A percentile compares a stretch with the other conserved stretches of the same genome.
Evolutionary conservation across 1,140 invertebrate genomes (phyloP).

Genomic region (Drosophila kikkawai): DNA sequence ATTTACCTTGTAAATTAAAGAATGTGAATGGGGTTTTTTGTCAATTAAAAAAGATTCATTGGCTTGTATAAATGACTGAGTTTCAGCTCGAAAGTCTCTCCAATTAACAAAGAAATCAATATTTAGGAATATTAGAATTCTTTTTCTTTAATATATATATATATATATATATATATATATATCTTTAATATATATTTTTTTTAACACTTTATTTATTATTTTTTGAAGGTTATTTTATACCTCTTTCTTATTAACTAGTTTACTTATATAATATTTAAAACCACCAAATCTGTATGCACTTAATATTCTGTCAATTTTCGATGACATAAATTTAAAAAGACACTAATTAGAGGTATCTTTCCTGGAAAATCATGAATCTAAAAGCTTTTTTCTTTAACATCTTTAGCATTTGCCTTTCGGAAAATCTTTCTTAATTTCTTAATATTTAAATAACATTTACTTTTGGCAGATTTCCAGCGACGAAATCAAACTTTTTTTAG

Average conservation of each 20-base stretch:
- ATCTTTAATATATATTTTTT: no score
- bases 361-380: not conserved
- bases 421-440: no score
- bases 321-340: not conserved
- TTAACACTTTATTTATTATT: not conserved
- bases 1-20: not conserved
- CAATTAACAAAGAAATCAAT: not conserved
- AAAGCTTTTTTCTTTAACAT: not conserved
- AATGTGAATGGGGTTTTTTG: not conserved
- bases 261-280: constrained; percentile 4
- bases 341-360: not conserved
- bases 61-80: not conserved
- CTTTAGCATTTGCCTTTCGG: not conserved
- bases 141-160: no score
- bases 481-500: not conserved
- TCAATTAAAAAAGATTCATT: not conserved
- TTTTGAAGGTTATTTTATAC: not conserved
- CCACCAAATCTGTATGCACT: not conserved
- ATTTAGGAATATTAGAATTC: not conserved
- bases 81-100: not conserved
- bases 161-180: no score
- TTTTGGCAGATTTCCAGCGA: constrained; percentile 60
- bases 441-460: constrained; percentile 49
- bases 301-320: not conserved
- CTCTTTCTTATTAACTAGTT: not conserved